Percentiles rank a stretch among this genome's conserved stretches.
These are phyloP conservation scores for Eleutherodactylus coqui DNA, from an alignment of 2,797 vertebrate genomes.

Conservation along the genomic window DNA sequence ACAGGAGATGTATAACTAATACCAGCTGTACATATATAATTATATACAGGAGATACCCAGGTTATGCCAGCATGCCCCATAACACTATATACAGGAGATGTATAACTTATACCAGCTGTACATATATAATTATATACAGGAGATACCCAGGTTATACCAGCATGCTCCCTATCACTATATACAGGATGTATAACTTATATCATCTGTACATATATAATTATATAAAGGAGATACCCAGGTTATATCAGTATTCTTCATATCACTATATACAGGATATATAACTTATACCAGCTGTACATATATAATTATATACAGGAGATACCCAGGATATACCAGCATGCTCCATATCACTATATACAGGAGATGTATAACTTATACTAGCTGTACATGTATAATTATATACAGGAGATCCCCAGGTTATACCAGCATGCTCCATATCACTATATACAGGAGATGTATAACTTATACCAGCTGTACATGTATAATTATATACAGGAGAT, in stretches of 20 bases:
- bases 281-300: neutral
- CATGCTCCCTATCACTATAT: neutral
- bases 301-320: too few relatives aligned
- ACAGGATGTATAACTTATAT: too few relatives aligned
- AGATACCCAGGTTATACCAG: neutral
- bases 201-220: too few relatives aligned
- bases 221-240: too few relatives aligned
- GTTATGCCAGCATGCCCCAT: neutral
- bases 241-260: too few relatives aligned
- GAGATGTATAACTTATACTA: too few relatives aligned
- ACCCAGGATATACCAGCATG: too few relatives aligned
- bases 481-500: neutral
- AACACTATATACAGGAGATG: too few relatives aligned
- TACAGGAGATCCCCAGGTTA: neutral
- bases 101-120: neutral
- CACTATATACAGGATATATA: too few relatives aligned
- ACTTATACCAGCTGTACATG: neutral
- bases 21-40: neutral
- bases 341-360: neutral
- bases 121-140: neutral
- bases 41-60: neutral
- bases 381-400: neutral
- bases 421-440: neutral
- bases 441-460: neutral
- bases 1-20: neutral